A percentile compares a stretch with the other conserved stretches of the same genome.
Evolutionary conservation across 2,113 vertebrate species (phyloP).

Genomic region (Maylandia zebra): DNA sequence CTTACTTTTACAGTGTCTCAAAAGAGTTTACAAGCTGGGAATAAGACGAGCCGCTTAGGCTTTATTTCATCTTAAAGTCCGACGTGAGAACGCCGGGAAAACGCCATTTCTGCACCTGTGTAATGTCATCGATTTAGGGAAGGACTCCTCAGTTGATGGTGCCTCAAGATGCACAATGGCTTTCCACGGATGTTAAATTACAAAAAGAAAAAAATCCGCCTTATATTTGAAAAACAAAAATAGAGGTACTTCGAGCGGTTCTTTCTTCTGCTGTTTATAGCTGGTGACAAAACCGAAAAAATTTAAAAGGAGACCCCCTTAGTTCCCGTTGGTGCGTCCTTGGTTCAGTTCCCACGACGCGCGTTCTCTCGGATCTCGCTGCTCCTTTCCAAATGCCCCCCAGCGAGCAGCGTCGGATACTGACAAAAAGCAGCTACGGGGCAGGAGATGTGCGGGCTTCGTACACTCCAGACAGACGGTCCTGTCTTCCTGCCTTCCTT

Average conservation of each 20-base stretch:
- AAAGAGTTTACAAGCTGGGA: background rate
- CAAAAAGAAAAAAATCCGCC: background rate
- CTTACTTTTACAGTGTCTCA: slow-evolving; percentile 1
- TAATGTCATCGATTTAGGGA: slow-evolving; percentile 27
- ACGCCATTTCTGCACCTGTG: slow-evolving; percentile 74
- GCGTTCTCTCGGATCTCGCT: slow-evolving; percentile 33
- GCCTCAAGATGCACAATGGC: slow-evolving; percentile 40
- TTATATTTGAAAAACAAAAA: slow-evolving; percentile 10
- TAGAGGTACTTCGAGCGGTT: background rate
- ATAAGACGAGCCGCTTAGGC: background rate
- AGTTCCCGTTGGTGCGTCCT: slow-evolving; percentile 57
- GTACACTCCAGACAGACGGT: slow-evolving; percentile 39
- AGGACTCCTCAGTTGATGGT: slow-evolving; percentile 41
- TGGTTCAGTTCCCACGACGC: slow-evolving; percentile 55
- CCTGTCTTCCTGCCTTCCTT: slow-evolving; percentile 31
- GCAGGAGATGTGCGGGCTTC: slow-evolving; percentile 23
- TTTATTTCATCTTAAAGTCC: slow-evolving; percentile 52
- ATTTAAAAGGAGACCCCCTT: slow-evolving; percentile 15
- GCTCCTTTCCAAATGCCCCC: slow-evolving; percentile 31
- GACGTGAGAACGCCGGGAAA: slow-evolving; percentile 2
- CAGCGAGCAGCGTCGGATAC: slow-evolving; percentile 42
- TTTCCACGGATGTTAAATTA: slow-evolving; percentile 30
- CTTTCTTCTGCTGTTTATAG: slow-evolving; percentile 5
- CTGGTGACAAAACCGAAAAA: background rate
- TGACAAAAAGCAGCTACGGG: slow-evolving; percentile 15